Evolutionary conservation across 2,113 vertebrate species (phyloP).

Genomic region (Danionella cerebrum): DNA sequence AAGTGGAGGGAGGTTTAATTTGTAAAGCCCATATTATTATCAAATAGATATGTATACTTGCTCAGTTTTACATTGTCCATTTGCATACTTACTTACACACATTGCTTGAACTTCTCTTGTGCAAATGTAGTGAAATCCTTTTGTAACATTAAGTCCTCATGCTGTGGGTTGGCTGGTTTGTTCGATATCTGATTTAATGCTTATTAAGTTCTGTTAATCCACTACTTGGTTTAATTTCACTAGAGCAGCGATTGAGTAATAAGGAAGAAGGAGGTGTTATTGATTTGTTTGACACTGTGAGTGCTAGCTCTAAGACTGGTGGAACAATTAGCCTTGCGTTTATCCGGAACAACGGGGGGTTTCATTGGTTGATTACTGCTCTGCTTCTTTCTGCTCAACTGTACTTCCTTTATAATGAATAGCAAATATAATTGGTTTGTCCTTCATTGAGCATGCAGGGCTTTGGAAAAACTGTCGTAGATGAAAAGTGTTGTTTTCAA

Average conservation of each 20-base stretch:
- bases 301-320: neutral
- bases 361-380: slow-evolving; percentile 7
- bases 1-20: too few species aligned
- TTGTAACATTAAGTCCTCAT: too few species aligned
- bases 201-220: neutral
- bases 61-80: too few species aligned
- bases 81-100: too few species aligned
- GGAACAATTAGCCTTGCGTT: neutral
- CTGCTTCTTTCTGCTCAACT: neutral
- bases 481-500: too few species aligned
- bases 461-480: too few species aligned
- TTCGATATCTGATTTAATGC: neutral
- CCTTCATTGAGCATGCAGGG: too few species aligned
- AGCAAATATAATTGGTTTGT: neutral
- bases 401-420: neutral
- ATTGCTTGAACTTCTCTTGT: too few species aligned
- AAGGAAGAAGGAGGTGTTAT: neutral
- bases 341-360: neutral
- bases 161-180: too few species aligned
- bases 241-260: neutral
- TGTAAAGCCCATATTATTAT: too few species aligned
- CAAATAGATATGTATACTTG: too few species aligned
- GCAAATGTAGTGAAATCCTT: too few species aligned
- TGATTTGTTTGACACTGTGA: neutral
- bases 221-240: neutral